Evolutionary conservation across 2,113 vertebrate species (phyloP), one percentile per base, ranked within the genome.

Genomic region (Nothobranchius furzeri): DNA sequence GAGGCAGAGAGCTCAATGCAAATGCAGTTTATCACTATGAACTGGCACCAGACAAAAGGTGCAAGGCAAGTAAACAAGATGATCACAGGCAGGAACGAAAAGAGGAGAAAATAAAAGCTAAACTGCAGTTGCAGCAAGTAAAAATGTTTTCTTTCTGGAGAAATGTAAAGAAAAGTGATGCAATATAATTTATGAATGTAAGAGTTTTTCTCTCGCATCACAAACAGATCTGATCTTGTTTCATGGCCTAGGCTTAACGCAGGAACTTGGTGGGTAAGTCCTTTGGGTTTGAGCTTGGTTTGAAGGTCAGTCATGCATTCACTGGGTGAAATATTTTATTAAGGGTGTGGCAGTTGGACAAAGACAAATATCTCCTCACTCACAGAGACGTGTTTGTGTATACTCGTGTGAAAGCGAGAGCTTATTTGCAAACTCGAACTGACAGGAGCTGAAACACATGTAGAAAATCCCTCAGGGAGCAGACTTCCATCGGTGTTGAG

Each of bases 371-470:
- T 80, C 6, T 8, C 73, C 60, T 59, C 6, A 10, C 63, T 11
- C 45, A 35, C 17, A 55, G 20, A 57, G 10, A 53, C 11, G 24
- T 66, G 24, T 66, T 47, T 56, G 40, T 52, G 6, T 17, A 14
- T 20, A 17, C 12, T 43, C 13, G 0, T 12, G 57, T 55, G 45
- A 71, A 70, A 52, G 47, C 72, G 57, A 57, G 58, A 60, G 45
- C 20, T 0, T 24, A 1, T 54, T 64, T 76, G 70, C 64, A 68
- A 73, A 82, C 9, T 7, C 52, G 43, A 66, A 75, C 62, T 58
- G 65, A 64, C 59, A 76, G 57, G 70, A 13, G 3, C 46, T 20
- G 50, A 64, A 17, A 63, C 17, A 1, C 53, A 62, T 20, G 4
- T 15, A 43, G 25, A 61, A 12, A 55, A 3, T 4, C 57, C 70